These are phyloP conservation scores for Aphis gossypii DNA, from an alignment of 1,140 invertebrate species.

Conservation along the genomic window DNA sequence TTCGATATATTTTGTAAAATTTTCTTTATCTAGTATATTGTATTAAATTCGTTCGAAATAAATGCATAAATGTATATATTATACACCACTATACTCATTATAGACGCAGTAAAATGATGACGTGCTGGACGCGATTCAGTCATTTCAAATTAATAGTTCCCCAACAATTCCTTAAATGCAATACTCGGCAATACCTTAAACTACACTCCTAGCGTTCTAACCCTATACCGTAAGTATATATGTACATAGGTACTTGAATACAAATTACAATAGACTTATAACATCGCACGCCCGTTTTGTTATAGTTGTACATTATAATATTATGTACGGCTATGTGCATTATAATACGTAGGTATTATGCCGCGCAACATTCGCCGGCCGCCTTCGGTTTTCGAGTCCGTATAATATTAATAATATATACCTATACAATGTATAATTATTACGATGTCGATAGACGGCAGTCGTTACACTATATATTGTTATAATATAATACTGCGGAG, in stretches of 20 bases:
- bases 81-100: too few relatives aligned
- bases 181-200: background rate
- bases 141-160: too few relatives aligned
- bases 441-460: background rate
- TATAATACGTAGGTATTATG: background rate
- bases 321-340: background rate
- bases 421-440: conserved; percentile 5
- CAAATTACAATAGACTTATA: background rate
- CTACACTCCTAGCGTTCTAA: background rate
- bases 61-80: too few relatives aligned
- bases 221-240: background rate
- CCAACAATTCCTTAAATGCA: too few relatives aligned
- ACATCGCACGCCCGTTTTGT: background rate
- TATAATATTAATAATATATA: background rate
- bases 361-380: background rate
- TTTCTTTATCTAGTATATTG: too few relatives aligned
- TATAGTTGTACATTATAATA: background rate
- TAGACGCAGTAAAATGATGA: background rate
- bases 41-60: too few relatives aligned
- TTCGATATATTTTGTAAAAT: too few relatives aligned
- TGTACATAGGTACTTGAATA: background rate
- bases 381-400: background rate
- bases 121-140: too few relatives aligned
- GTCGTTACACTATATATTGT: background rate
- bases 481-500: background rate